These are phyloP conservation scores for Hoplostethus atlanticus DNA, from an alignment of 2,797 vertebrate species.

Conservation along the genomic window DNA sequence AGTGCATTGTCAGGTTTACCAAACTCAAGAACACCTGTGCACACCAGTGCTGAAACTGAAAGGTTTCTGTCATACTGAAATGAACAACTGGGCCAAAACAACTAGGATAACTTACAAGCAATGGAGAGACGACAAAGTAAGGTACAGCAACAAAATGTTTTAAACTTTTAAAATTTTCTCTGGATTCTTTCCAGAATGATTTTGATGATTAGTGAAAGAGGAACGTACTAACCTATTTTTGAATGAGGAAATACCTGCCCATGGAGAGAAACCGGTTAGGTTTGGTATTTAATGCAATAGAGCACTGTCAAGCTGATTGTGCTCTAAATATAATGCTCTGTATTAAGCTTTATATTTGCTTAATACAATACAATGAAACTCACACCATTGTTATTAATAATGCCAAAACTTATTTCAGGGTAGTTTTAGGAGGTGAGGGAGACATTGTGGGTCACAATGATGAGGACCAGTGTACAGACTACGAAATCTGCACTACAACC, in stretches of 20 bases:
- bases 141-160: slow-evolving; percentile 50
- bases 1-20: slow-evolving; percentile 49
- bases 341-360: background rate
- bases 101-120: slow-evolving; percentile 55
- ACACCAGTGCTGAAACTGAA: too few species aligned
- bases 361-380: background rate
- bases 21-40: background rate
- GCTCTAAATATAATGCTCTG: too few species aligned
- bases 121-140: slow-evolving; percentile 63
- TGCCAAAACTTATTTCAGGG: slow-evolving; percentile 8
- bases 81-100: slow-evolving; percentile 50
- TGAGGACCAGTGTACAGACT: slow-evolving; percentile 54
- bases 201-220: background rate
- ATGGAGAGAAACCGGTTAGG: background rate
- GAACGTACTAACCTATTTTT: too few species aligned
- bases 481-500: slow-evolving; percentile 56
- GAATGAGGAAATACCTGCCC: too few species aligned
- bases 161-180: background rate
- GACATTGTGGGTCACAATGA: slow-evolving; percentile 27
- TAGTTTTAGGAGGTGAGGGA: slow-evolving; percentile 33
- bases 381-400: background rate
- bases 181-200: background rate
- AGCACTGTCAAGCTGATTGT: too few species aligned
- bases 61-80: slow-evolving; percentile 23
- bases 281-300: background rate